Evolutionary conservation across 2,888 invertebrate genomes (phyloP).

Genomic region (Lochmaea capreae): DNA sequence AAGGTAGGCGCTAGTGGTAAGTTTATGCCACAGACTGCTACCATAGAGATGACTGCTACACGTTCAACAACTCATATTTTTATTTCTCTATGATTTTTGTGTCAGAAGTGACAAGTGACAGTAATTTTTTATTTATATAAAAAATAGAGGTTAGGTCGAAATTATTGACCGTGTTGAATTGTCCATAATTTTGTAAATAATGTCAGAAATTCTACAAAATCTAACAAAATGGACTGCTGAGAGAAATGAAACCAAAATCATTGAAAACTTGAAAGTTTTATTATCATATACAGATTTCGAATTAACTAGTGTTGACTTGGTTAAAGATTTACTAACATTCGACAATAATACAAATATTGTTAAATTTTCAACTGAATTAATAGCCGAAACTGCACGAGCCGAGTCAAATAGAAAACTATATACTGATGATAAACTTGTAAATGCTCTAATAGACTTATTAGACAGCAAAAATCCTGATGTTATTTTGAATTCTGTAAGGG

Average conservation of each 20-base stretch:
- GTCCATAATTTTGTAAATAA: not conserved
- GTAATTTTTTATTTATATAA: not conserved
- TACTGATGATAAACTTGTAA: slow-evolving; percentile 72
- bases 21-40: too few relatives aligned
- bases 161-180: slow-evolving; percentile 12
- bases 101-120: too few relatives aligned
- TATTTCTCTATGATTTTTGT: too few relatives aligned
- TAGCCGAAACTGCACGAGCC: slow-evolving; percentile 86
- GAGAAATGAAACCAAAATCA: slow-evolving; percentile 64
- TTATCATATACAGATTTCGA: slow-evolving; percentile 66
- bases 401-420: slow-evolving; percentile 80
- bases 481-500: slow-evolving; percentile 81
- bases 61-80: too few relatives aligned
- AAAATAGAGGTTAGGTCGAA: slow-evolving; percentile 13
- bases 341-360: slow-evolving; percentile 69
- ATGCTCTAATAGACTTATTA: slow-evolving; percentile 70
- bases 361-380: slow-evolving; percentile 74
- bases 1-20: too few relatives aligned
- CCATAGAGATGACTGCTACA: too few relatives aligned
- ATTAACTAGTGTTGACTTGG: slow-evolving; percentile 65
- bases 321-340: slow-evolving; percentile 65
- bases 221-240: slow-evolving; percentile 33
- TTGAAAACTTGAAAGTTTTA: slow-evolving; percentile 67
- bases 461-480: slow-evolving; percentile 68
- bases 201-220: slow-evolving; percentile 30